A percentile compares a stretch with the other conserved stretches of the same genome.
These are phyloP conservation scores for Drosophila kohkoa DNA, from an alignment of 1,140 invertebrate species.

Conservation along the genomic window DNA sequence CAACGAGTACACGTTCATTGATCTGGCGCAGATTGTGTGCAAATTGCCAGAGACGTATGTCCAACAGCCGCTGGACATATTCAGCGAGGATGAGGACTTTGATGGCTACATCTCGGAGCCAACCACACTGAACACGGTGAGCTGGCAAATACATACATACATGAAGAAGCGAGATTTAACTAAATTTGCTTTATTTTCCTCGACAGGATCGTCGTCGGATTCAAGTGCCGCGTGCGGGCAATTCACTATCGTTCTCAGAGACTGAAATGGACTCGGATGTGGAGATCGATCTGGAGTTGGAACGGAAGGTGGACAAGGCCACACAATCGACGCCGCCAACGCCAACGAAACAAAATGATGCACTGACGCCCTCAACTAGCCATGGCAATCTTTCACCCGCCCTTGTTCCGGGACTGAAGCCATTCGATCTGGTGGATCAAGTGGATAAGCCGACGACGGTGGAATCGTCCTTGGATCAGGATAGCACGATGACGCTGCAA, in stretches of 20 bases:
- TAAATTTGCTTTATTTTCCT: constrained; percentile 47
- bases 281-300: constrained; percentile 70
- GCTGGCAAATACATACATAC: background rate
- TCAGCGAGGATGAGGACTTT: constrained; percentile 90
- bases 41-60: constrained; percentile 88
- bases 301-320: constrained; percentile 52
- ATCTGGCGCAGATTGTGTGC: constrained; percentile 98
- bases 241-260: constrained; percentile 91
- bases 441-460: background rate
- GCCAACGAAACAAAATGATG: constrained; percentile 21
- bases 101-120: constrained; percentile 95
- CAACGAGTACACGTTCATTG: constrained; percentile 94
- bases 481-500: constrained; percentile 8
- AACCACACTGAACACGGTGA: constrained; percentile 84
- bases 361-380: constrained; percentile 6
- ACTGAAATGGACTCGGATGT: constrained; percentile 90
- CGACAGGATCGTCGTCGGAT: constrained; percentile 66
- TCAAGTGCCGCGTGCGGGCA: constrained; percentile 88
- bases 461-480: constrained; percentile 1
- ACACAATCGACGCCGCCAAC: constrained; percentile 60
- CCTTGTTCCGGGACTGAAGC: constrained; percentile 5
- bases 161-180: too few relatives aligned
- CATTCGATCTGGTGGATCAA: constrained; percentile 13
- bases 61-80: constrained; percentile 85
- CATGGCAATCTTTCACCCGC: background rate